These are phyloP conservation scores for Tyrannus savana DNA, from an alignment of 2,113 vertebrate species.

Conservation along the genomic window DNA sequence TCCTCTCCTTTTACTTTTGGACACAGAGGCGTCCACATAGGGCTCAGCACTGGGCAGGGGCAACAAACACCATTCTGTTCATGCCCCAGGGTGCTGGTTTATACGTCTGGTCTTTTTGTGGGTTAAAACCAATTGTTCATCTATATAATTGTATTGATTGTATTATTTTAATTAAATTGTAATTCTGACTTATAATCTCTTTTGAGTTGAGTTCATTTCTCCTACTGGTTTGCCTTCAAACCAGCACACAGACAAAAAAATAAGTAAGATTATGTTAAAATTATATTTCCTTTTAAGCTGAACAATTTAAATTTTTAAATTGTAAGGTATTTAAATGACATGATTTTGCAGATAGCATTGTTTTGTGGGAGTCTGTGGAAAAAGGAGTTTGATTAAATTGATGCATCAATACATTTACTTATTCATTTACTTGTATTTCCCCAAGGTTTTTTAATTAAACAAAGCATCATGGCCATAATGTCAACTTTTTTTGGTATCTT, in stretches of 20 bases:
- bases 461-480: neutral
- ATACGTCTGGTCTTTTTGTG: too few species aligned
- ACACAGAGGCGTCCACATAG: too few species aligned
- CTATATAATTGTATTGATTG: too few species aligned
- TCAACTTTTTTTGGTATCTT: neutral
- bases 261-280: neutral
- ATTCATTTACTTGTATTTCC: neutral
- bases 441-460: neutral
- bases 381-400: neutral
- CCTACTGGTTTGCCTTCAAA: too few species aligned
- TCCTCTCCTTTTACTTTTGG: too few species aligned
- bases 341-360: neutral
- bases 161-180: too few species aligned
- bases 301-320: neutral
- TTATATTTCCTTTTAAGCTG: neutral
- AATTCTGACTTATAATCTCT: too few species aligned
- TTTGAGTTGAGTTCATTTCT: too few species aligned
- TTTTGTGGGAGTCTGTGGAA: neutral
- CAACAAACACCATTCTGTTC: too few species aligned
- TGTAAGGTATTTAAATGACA: neutral
- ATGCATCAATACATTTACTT: neutral
- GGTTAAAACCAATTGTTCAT: too few species aligned
- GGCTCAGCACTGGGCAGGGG: too few species aligned
- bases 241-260: neutral
- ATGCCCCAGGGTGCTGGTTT: too few species aligned